Base-by-base conservation (phyloP, 2,797 vertebrate species). In the Poecilia picta region DNA sequence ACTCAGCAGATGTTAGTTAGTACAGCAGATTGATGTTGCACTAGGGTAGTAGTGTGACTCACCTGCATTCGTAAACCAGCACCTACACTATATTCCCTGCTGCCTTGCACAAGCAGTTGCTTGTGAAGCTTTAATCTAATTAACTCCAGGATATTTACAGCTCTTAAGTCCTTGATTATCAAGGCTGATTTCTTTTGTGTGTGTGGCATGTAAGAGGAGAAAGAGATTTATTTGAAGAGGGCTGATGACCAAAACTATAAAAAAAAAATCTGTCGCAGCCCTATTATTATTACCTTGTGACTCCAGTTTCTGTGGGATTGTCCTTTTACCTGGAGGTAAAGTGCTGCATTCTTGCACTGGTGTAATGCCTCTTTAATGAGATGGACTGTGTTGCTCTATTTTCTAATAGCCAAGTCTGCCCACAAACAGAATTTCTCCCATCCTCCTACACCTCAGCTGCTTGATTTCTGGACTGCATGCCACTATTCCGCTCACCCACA, bases 121-220 rank as follows among this genome's bases (percentile, higher is more conserved):
- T 84, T 90, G 86, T 90, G 88, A 90, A 90, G 83, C 89, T 81
- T 75, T 95, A 94, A 95, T 95, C 93, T 92, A 86, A 93, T 95
- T 95, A 94, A 78, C 91, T 75, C 81, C 16, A 62, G 87, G 92
- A 90, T 93, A 94, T 95, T 94, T 95, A 93, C 88, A 89, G 93
- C 91, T 41, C 86, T 84, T 88, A 88, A 93, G 71, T 93, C 91
- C 86, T 46, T 73, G 71, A 75, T 87, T 91, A 92, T 92, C 86
- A 62, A 85, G 87, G 86, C 83, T 85, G 85, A 91, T 90, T 88
- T 89, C 86, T 81, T 87, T 51, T 23, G 7, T 89, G 88, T 86
- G 88, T 86, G 83, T 74, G 82, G 73, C 64, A 64, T 75, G 73
- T 76, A 73, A 82, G 57, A 64, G 66, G 57, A 81, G 75, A 33